These are phyloP conservation scores for Montipora cactus DNA, from an alignment of 64 coral and sea anemone genomes.

Conservation along the genomic window DNA sequence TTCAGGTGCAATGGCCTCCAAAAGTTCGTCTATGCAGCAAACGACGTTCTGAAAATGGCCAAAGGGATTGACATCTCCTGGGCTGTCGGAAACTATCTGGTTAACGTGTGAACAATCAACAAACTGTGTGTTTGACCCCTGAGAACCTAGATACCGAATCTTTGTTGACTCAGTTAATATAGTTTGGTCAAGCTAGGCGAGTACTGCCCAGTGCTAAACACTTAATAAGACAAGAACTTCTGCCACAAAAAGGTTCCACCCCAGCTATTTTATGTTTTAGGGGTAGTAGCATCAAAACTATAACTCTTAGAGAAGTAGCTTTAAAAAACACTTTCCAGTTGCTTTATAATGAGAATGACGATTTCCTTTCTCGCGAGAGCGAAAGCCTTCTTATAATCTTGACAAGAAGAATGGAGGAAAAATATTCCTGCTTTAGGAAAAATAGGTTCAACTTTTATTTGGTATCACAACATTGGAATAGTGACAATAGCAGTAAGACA, in stretches of 20 bases:
- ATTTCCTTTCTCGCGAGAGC: background rate
- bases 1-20: slow-evolving; percentile 30
- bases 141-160: slow-evolving; percentile 6
- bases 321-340: background rate
- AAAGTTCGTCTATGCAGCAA: slow-evolving; percentile 19
- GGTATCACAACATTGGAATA: background rate
- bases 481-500: background rate
- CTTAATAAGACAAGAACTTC: slow-evolving; percentile 7
- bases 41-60: slow-evolving; percentile 15
- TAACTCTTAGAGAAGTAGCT: background rate
- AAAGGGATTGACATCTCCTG: slow-evolving; percentile 56
- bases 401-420: background rate
- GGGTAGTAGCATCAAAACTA: background rate
- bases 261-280: background rate
- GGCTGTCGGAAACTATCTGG: slow-evolving; percentile 28
- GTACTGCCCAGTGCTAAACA: slow-evolving; percentile 14
- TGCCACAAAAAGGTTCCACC: background rate
- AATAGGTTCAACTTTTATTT: background rate
- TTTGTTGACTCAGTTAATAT: background rate
- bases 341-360: background rate
- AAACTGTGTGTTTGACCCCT: slow-evolving; percentile 29
- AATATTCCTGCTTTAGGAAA: background rate
- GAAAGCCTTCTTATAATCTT: slow-evolving; percentile 3
- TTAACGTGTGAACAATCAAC: slow-evolving; percentile 2
- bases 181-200: background rate